phyloP scores from a whole-genome alignment of 2,888 invertebrate species.

The Azorinus chamasolen region DNA sequence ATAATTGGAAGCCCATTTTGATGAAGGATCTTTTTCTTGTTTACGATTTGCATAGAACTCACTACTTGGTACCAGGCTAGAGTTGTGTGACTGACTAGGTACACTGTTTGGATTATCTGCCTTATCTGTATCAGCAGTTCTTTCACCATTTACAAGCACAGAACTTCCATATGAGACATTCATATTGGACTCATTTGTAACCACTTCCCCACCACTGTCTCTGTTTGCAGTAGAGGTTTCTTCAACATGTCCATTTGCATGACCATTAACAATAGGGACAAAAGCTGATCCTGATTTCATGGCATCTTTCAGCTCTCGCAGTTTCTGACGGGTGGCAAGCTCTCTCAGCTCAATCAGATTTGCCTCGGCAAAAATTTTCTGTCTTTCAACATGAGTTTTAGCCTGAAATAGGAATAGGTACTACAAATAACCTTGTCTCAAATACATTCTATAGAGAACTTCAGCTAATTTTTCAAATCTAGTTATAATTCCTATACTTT shows the following conservation, averaged over 20 bases:
- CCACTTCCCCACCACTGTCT: no score
- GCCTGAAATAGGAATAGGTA: constrained; percentile 71
- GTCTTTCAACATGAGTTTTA: constrained; percentile 71
- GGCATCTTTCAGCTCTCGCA: constrained; percentile 80
- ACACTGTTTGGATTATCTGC: no score
- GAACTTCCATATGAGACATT: no score
- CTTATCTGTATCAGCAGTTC: no score
- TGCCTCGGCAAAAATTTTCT: constrained; percentile 71
- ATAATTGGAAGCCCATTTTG: constrained; percentile 71
- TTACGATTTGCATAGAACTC: constrained; percentile 68
- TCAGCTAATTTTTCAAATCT: no score
- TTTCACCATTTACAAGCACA: no score
- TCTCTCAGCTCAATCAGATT: constrained; percentile 80
- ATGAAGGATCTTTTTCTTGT: constrained; percentile 63
- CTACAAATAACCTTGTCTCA: no score
- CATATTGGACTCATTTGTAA: no score
- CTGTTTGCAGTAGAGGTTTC: no score
- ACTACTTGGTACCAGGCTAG: constrained; percentile 56
- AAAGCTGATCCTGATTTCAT: constrained; percentile 38
- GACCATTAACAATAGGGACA: constrained; percentile 14
- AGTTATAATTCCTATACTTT: no score
- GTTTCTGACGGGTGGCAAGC: constrained; percentile 80
- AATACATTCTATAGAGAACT: no score
- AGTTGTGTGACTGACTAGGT: background rate
- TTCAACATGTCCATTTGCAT: background rate